These are phyloP conservation scores for Enteromius fasciolatus DNA, from an alignment of 2,797 vertebrate species.

Conservation along the genomic window DNA sequence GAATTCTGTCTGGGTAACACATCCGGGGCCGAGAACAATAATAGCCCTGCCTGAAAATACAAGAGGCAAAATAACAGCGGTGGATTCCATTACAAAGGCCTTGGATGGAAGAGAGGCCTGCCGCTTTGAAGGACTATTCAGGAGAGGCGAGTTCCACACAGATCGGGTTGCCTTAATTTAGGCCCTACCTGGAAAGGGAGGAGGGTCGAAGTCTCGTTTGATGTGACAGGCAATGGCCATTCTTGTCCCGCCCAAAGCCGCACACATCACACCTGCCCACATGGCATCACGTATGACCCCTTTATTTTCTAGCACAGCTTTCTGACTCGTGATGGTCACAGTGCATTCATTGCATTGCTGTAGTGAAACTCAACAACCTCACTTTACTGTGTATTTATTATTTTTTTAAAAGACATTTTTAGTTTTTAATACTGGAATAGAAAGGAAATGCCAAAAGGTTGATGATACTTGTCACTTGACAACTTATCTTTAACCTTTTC, in stretches of 20 bases:
- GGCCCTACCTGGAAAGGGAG: conserved; percentile 58
- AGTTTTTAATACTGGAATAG: not conserved
- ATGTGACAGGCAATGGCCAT: conserved; percentile 56
- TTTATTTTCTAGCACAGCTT: not conserved
- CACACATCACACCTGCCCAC: conserved; percentile 54
- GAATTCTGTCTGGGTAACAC: conserved; percentile 68
- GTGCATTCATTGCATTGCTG: not conserved
- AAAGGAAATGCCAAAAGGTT: not conserved
- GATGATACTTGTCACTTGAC: not conserved
- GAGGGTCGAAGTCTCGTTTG: conserved; percentile 55
- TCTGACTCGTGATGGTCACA: not conserved
- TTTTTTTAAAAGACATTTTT: not conserved
- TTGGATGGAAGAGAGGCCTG: conserved; percentile 51
- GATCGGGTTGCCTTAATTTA: conserved; percentile 63
- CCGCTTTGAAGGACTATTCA: conserved; percentile 59
- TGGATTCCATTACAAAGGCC: conserved; percentile 69
- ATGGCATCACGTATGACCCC: conserved; percentile 39
- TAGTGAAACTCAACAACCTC: not conserved
- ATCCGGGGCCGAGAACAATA: conserved; percentile 67
- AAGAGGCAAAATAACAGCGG: conserved; percentile 67
- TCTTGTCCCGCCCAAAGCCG: conserved; percentile 45
- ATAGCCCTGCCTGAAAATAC: conserved; percentile 72
- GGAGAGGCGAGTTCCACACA: conserved; percentile 57
- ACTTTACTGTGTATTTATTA: not conserved
- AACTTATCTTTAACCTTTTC: not conserved